These are phyloP conservation scores for Mechanitis mazaeus DNA, from an alignment of 2,888 invertebrate genomes.

Conservation along the genomic window DNA sequence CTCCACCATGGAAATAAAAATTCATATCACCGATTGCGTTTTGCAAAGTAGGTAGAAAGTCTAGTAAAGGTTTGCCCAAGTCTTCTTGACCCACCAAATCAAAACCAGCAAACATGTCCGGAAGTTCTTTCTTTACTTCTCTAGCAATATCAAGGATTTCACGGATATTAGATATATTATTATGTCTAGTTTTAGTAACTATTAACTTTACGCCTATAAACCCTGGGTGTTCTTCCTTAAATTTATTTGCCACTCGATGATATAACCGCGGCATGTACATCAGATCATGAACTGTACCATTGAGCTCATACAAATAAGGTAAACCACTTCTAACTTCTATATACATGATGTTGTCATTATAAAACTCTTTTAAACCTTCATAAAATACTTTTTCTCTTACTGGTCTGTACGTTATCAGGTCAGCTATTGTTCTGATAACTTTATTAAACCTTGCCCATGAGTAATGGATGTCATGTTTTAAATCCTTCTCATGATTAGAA, in stretches of 20 bases:
- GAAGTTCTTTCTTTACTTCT: slow-evolving; percentile 68
- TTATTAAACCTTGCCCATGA: slow-evolving; percentile 78
- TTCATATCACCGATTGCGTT: slow-evolving; percentile 72
- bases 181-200: slow-evolving; percentile 55
- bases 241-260: slow-evolving; percentile 73
- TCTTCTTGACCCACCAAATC: slow-evolving; percentile 91
- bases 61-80: slow-evolving; percentile 77
- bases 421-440: slow-evolving; percentile 70
- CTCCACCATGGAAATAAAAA: slow-evolving; percentile 87
- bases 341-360: slow-evolving; percentile 83
- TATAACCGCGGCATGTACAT: slow-evolving; percentile 75
- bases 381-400: slow-evolving; percentile 80
- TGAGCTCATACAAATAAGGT: slow-evolving; percentile 77
- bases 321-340: slow-evolving; percentile 80
- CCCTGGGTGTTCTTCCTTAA: slow-evolving; percentile 76
- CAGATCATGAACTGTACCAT: slow-evolving; percentile 73
- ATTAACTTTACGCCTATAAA: slow-evolving; percentile 83
- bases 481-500: slow-evolving; percentile 51
- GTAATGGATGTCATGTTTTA: slow-evolving; percentile 67
- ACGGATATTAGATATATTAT: slow-evolving; percentile 51
- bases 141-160: slow-evolving; percentile 53
- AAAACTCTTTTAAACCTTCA: slow-evolving; percentile 77
- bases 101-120: slow-evolving; percentile 84
- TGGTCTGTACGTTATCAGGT: slow-evolving; percentile 78
- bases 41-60: slow-evolving; percentile 76